phyloP scores from a whole-genome alignment of 2,888 invertebrate species.

The Euplexia lucipara region DNA sequence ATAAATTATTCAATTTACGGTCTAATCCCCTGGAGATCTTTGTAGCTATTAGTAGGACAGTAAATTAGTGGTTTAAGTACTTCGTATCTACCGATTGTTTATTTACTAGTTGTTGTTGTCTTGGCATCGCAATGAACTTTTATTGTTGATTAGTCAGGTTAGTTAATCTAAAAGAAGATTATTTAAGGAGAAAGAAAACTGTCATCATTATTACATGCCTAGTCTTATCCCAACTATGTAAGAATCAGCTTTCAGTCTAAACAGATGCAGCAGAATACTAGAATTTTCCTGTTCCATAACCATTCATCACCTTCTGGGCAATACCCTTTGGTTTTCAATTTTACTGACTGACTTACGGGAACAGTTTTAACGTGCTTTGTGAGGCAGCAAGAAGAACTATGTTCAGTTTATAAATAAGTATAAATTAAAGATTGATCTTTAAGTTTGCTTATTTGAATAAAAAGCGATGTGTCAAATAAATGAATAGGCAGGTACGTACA shows the following conservation, averaged over 20 bases:
- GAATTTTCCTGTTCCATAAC: too few species aligned
- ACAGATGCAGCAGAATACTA: too few species aligned
- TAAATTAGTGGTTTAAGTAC: conserved; percentile 34
- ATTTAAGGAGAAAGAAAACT: neutral
- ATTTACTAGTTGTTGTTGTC: neutral
- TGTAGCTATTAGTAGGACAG: conserved; percentile 38
- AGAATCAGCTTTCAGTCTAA: too few species aligned
- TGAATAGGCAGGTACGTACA: neutral
- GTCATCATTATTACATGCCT: too few species aligned
- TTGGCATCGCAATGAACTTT: conserved; percentile 1
- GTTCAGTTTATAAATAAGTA: neutral
- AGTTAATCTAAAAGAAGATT: neutral
- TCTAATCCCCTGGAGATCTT: conserved; percentile 41
- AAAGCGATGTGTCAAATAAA: neutral
- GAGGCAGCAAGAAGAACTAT: too few species aligned
- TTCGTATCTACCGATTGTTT: conserved; percentile 24
- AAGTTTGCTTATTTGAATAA: neutral
- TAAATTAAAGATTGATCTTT: neutral
- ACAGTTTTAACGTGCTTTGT: too few species aligned
- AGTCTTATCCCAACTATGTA: too few species aligned
- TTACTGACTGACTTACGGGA: too few species aligned
- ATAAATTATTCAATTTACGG: conserved; percentile 56
- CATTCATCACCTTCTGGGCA: too few species aligned
- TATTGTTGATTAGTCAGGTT: neutral
- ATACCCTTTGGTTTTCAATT: too few species aligned